Conservation (phyloP, 2,797 vertebrate genomes). For the Serranus cabrilla region DNA sequence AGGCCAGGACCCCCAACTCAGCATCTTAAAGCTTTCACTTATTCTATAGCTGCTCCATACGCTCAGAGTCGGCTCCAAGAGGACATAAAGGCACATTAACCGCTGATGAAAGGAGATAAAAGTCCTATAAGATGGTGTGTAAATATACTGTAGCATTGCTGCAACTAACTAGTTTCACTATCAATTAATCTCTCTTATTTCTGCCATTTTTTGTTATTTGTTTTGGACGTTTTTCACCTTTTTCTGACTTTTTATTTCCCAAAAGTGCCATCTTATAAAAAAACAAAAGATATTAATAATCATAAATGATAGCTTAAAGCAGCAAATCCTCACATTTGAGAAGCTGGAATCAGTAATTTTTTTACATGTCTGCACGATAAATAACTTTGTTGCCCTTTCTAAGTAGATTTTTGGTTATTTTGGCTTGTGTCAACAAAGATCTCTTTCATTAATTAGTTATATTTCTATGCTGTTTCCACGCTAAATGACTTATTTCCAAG, state of each 20-base stretch:
- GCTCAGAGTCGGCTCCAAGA: neutral
- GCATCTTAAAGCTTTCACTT: slow-evolving; percentile 59
- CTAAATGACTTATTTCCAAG: too few species aligned
- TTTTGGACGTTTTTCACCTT: too few species aligned
- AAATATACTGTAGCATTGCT: neutral
- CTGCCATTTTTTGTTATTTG: too few species aligned
- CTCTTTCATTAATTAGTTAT: too few species aligned
- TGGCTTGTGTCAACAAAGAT: too few species aligned
- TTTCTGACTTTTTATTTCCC: too few species aligned
- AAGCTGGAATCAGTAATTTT: neutral
- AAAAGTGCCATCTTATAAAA: neutral
- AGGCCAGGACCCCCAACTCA: slow-evolving; percentile 65
- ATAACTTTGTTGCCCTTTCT: neutral
- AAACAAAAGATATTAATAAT: neutral
- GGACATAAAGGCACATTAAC: slow-evolving; percentile 42
- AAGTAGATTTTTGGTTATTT: too few species aligned
- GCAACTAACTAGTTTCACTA: neutral
- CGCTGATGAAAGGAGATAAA: neutral
- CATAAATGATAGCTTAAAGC: neutral
- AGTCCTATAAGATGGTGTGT: neutral
- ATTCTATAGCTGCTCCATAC: slow-evolving; percentile 37
- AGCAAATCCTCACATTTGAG: neutral
- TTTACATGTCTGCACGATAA: neutral
- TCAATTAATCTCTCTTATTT: neutral
- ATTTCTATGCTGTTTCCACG: too few species aligned